Base-by-base conservation (phyloP, 2,888 invertebrate species). In the Tethea ocularis region DNA sequence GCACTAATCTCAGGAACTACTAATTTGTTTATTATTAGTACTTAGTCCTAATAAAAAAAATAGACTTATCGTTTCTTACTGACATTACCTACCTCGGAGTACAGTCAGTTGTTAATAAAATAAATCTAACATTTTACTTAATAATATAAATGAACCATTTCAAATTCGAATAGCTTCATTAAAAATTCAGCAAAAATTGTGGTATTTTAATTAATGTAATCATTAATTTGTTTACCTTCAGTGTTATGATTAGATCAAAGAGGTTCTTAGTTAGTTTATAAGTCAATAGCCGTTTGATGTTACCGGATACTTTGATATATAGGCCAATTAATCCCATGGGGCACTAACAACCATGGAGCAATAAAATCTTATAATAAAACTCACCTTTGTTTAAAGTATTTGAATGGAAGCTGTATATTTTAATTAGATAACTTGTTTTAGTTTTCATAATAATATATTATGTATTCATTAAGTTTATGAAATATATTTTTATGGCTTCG, bases 271-370 rank as follows among this genome's bases (percentile, higher is more conserved):
- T 10, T 59, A 58, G 60, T 62, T 61, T 57, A 62, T 56, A 59
- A 52, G 52, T 59, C 61, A 58, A 63, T 57, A 61, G 56, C 17
- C 65, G 56, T 67, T 56, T 65, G 63, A 62, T 60, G 67, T 61
- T 61, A 59, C 65, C 68, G 68, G 67, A 69, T 65, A 67, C 64
- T 61, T 63, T 65, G 67, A 68, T 63, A 64, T 38, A 64, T 51
- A 33, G 51, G 23, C 46, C 22, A 20, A 54, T 54, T 54, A 54
- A 20, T 17, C 20, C 33, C 13, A 54, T 54, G 54, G 54, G 33
- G 46, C 46, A 46, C 10, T 17, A 1, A 10, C 13, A 33, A n/a
- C n/a, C n/a, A n/a, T 11, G 13, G 17, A 36, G 20, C 33, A 33
- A 33, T 54, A 20, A 54, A 22, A 52, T 26, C 15, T 52, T n/a